Evolutionary conservation across 1,140 invertebrate genomes (phyloP), one percentile per base, ranked within the genome.

Genomic region (Chrysomallon squamiferum): DNA sequence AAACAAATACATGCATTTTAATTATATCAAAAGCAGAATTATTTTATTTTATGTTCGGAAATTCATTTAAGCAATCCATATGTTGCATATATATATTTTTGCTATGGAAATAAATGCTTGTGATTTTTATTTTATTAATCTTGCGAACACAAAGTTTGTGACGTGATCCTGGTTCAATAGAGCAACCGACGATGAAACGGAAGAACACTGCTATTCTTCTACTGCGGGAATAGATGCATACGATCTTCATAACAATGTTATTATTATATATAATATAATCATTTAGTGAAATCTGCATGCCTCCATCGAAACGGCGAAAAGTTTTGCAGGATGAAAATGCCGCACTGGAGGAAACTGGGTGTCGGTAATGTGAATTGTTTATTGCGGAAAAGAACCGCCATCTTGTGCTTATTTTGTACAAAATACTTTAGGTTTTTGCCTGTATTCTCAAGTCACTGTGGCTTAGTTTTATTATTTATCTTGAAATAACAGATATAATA

Each of bases 241-340:
- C 18, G 9, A 20, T 54, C 22, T 30, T 25, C 15, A 27, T 30
- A 54, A 54, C 25, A 25, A 54, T 38, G 35, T 15, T 38, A 38
- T 38, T 15, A 7, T 38, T 38, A 15, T 7, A 38, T 15, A 38
- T 38, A 38, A 38, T 7, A 38, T 38, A 7, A 38, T 38, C 5
- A 38, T 38, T 38, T 7, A 38, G 35, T 38, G 15, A 38, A 38
- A 15, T 54, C 22, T 61, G 52, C 25, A 69, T 69, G 67, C 67
- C 67, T 27, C 49, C 57, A 25, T 25, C 22, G 32, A 69, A 69
- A 56, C 62, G 67, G 30, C 64, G 67, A 58, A 69, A 65, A 63
- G 27, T 64, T 43, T 60, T 57, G 30, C 47, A 65, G 41, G 62
- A 64, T 25, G 67, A 69, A 56, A 49, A 62, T 32, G 62, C 41